phyloP scores from a whole-genome alignment of 2,888 invertebrate species.

The Melinaea menophilus region DNA sequence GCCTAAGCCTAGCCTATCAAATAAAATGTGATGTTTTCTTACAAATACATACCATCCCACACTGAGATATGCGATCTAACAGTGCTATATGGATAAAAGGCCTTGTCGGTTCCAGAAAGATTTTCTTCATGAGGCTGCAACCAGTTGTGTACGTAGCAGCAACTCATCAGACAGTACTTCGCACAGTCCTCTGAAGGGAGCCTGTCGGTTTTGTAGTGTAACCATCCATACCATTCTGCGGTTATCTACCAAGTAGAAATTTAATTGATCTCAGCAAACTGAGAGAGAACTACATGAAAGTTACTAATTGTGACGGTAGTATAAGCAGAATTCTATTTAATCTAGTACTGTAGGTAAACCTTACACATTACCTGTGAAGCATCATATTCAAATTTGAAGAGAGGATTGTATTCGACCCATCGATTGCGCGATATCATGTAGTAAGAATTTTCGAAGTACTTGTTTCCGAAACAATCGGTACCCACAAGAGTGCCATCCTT shows the following conservation, averaged over 20 bases:
- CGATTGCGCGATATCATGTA: slow-evolving; percentile 94
- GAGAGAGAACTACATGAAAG: too few species aligned
- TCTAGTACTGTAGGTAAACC: too few species aligned
- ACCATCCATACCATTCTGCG: slow-evolving; percentile 98
- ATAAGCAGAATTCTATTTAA: too few species aligned
- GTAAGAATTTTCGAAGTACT: slow-evolving; percentile 91
- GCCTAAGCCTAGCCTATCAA: too few species aligned
- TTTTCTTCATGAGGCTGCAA: slow-evolving; percentile 53
- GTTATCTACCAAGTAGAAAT: slow-evolving; percentile 83
- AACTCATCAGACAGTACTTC: slow-evolving; percentile 46
- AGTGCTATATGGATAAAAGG: slow-evolving; percentile 58
- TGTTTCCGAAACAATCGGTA: slow-evolving; percentile 92
- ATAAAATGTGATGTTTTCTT: too few species aligned
- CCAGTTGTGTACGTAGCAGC: slow-evolving; percentile 47
- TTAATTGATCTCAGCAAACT: too few species aligned
- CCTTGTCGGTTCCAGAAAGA: slow-evolving; percentile 43
- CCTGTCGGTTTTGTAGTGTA: slow-evolving; percentile 89
- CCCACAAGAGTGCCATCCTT: slow-evolving; percentile 86
- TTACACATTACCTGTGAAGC: slow-evolving; percentile 48
- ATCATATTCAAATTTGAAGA: slow-evolving; percentile 83
- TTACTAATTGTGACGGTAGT: too few species aligned
- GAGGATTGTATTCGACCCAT: slow-evolving; percentile 92
- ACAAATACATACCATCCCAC: slow-evolving; percentile 55
- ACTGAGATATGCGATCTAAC: slow-evolving; percentile 37
- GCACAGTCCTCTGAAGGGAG: slow-evolving; percentile 54